phyloP scores from a whole-genome alignment of 2,888 invertebrate species.

The Lysandra coridon region DNA sequence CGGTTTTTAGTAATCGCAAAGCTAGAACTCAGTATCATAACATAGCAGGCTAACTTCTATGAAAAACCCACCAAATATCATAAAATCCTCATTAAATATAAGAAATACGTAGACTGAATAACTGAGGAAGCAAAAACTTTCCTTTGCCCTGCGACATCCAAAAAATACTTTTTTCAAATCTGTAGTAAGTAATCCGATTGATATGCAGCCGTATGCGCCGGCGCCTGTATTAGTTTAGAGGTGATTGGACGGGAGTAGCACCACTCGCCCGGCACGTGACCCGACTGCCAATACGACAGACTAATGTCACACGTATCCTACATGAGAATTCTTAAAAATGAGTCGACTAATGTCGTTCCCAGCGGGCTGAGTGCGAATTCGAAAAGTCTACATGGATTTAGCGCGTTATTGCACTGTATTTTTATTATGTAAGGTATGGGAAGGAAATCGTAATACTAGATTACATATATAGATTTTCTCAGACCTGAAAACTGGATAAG shows the following conservation, averaged over 20 bases:
- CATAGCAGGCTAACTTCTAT: background rate
- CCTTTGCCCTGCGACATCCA: background rate
- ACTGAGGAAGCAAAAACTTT: background rate
- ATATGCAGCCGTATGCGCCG: constrained; percentile 60
- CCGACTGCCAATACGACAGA: constrained; percentile 45
- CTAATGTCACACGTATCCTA: constrained; percentile 21
- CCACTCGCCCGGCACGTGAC: constrained; percentile 63
- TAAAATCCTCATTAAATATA: background rate
- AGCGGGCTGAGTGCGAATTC: background rate
- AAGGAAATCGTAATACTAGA: no score
- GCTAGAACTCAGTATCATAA: background rate
- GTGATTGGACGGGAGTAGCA: constrained; percentile 63
- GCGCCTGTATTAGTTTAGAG: constrained; percentile 71
- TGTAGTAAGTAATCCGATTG: constrained; percentile 36
- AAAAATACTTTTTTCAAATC: background rate
- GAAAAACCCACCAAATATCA: no score
- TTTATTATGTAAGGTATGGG: no score
- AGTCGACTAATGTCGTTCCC: background rate
- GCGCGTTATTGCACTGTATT: background rate
- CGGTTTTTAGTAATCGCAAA: no score
- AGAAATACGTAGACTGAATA: background rate
- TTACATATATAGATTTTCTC: no score
- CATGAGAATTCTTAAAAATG: constrained; percentile 7
- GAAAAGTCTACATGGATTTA: background rate
- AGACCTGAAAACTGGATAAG: no score